Evolutionary conservation across 2,888 invertebrate species (phyloP), one percentile per base, ranked within the genome.

Genomic region (Gryllus longicercus): DNA sequence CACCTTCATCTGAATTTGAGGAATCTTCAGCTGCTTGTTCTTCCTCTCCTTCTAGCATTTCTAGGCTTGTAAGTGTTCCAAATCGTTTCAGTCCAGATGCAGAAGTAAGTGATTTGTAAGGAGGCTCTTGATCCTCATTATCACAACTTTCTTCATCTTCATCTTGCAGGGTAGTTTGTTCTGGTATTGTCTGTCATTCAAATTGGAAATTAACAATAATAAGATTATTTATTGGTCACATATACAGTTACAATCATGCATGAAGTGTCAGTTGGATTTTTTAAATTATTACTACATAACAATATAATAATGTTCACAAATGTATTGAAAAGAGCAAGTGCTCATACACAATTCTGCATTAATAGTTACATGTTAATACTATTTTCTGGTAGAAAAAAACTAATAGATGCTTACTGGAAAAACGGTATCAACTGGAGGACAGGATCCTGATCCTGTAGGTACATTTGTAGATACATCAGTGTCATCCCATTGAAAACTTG

Each of bases 91-190:
- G 75, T 21, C 82, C 82, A 12, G 63, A 50, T 18, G 80, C 74
- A 14, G 91, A 90, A 86, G 90, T 92, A 84, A 94, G 88, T 14
- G 93, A 91, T 82, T 92, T 89, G 86, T 94, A 94, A 21, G 94
- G 94, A 50, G 93, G 91, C 83, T 94, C 94, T 85, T 93, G 86
- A 77, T n/a, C 75, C 75, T 75, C 75, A 75, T 75, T 75, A 75
- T 75, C 75, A 25, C 75, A 75, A 21, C 75, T 75, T 75, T 75
- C 75, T 75, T 63, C 63, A 63, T 63, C 63, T 63, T 63, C 63
- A 18, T 63, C 63, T 63, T 1, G 14, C 63, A 63, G 8, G 8
- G 14, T 18, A 63, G n/a, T 63, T n/a, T 14, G 63, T n/a, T 63
- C 63, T 63, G 63, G n/a, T 63, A n/a, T 14, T 63, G 63, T n/a